Evolutionary conservation across 2,113 vertebrate genomes (phyloP), one percentile per base, ranked within the genome.

Genomic region (Sander vitreus): DNA sequence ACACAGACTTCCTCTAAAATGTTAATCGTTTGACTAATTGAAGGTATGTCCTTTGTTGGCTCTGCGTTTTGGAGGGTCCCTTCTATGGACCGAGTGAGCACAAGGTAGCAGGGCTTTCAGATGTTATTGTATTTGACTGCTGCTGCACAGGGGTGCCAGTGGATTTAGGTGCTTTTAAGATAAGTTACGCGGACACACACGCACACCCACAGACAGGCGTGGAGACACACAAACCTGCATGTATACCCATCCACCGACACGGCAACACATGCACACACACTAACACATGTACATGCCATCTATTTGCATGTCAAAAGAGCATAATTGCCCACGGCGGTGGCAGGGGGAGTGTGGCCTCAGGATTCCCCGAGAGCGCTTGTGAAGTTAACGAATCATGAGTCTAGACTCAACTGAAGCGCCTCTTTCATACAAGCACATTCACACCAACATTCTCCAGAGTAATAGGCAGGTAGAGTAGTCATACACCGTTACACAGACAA

Each of bases 1-100:
- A 93, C 89, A 92, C 83, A 88, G 93, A 92, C 92, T 93, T 90
- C 89, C 93, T 94, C 90, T 94, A 93, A 94, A 94, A 94, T 94
- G 93, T 91, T 94, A 94, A 94, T 94, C 75, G 85, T 89, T 86
- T 67, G 80, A 86, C 91, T 94, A 93, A 93, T 94, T 93, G 92
- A 94, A 92, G 93, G 91, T 92, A 90, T 94, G 93, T 93, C 94
- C 91, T 94, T 93, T 93, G 93, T 93, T 72, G 67, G 89, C 89
- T 80, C 78, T 43, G 80, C 68, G 81, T 93, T 94, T 92, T 85
- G 85, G 89, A 91, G 91, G 85, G 91, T 91, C 88, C 73, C 85
- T 91, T 93, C 91, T 87, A 83, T 89, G 91, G 93, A 72, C 91
- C 43, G 70, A 82, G 79, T 25, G 80, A 89, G 88, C 91, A 76